phyloP scores from a whole-genome alignment of 2,888 invertebrate genomes.

The Aricia artaxerxes region DNA sequence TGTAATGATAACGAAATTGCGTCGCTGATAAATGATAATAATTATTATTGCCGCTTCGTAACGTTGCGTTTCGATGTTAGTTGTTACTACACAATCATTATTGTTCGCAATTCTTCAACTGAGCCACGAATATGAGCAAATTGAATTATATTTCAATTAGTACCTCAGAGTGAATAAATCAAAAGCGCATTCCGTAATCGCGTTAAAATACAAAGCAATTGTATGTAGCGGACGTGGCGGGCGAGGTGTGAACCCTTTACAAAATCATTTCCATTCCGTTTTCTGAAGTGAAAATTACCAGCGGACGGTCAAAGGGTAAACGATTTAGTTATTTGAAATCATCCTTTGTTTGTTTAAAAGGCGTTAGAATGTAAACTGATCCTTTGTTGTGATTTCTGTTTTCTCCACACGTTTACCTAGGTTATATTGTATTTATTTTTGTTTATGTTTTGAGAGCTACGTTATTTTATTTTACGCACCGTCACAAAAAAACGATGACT shows the following conservation, averaged over 20 bases:
- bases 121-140: conserved; percentile 44
- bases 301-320: conserved; percentile 78
- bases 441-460: background rate
- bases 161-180: conserved; percentile 7
- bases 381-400: conserved; percentile 73
- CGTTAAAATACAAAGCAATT: conserved; percentile 19
- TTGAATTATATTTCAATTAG: conserved; percentile 33
- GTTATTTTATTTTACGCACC: background rate
- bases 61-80: background rate
- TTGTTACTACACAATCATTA: background rate
- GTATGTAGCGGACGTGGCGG: conserved; percentile 39
- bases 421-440: background rate
- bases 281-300: conserved; percentile 77
- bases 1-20: conserved; percentile 4
- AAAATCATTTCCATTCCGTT: conserved; percentile 76
- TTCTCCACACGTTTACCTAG: conserved; percentile 42
- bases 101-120: background rate
- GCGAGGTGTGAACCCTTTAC: conserved; percentile 59
- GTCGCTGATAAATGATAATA: conserved; percentile 6
- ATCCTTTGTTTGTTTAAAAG: conserved; percentile 78
- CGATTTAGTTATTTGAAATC: conserved; percentile 77
- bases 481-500: background rate
- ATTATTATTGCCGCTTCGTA: conserved; percentile 37
- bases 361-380: conserved; percentile 76
- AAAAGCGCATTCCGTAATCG: conserved; percentile 20